Evolutionary conservation across 2,888 invertebrate genomes (phyloP), one percentile per base, ranked within the genome.

Genomic region (Eupeodes latifasciatus): DNA sequence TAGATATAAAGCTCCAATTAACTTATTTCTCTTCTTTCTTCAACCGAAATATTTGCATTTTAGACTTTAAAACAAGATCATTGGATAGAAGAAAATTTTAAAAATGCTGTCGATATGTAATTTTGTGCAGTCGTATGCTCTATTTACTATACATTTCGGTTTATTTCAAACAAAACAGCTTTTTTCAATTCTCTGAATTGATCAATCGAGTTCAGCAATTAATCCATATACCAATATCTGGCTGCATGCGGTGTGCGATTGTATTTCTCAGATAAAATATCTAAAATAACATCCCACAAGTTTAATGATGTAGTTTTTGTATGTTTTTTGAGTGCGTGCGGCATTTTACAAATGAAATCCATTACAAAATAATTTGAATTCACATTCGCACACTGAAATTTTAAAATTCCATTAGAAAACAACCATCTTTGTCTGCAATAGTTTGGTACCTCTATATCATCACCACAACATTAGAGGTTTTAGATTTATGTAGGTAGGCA

Each of bases 281-380:
- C 47, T 72, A 19, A 55, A 55, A 71, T 71, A 55, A 16, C 53
- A 47, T 72, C 57, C 44, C 67, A 67, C 19, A 27, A 14, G 47
- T 40, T 40, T 12, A 1, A 36, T 59, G 3, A 5, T 51, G 5
- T 47, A 40, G 12, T 75, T 44, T 53, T 9, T 40, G 3, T 40
- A 9, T 40, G 5, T 40, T 7, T 34, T 12, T 6, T 4, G 14
- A 49, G 27, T 67, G 34, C n/a, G 19, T 57, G 53, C 69, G 62
- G 62, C 62, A 76, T 80, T 11, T 34, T 49, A 64, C 69, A 71
- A 80, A 71, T 69, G 57, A 69, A 71, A 80, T 62, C 16, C 11
- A 74, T 86, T 77, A 81, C 69, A 79, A 82, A 86, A 86, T 86
- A 78, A 64, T 82, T 69, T 19, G 69, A 79, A 86, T 86, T 86